These are phyloP conservation scores for Ctenopoma kingsleyae DNA, from an alignment of 2,797 vertebrate species.

Conservation along the genomic window DNA sequence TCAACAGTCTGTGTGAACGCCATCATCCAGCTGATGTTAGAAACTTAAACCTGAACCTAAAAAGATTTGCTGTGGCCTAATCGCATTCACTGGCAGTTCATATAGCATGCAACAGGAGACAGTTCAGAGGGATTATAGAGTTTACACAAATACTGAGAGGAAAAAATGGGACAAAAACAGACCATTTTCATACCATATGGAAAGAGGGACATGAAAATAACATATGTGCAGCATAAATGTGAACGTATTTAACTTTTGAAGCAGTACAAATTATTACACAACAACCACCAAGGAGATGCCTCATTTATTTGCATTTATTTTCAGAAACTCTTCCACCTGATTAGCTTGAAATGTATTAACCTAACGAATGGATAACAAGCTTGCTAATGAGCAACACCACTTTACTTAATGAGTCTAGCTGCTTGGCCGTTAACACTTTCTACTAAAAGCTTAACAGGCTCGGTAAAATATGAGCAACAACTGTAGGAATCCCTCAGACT, in stretches of 20 bases:
- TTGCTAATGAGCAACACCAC: constrained; percentile 24
- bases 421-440: constrained; percentile 25
- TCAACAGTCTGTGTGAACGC: constrained; percentile 26
- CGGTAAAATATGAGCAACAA: constrained; percentile 13
- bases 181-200: constrained; percentile 13
- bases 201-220: neutral
- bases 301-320: constrained; percentile 20
- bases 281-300: neutral
- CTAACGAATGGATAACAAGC: constrained; percentile 27
- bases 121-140: constrained; percentile 50
- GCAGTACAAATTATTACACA: constrained; percentile 8
- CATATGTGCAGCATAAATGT: constrained; percentile 19
- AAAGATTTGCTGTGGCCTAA: constrained; percentile 67
- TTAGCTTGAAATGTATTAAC: constrained; percentile 36
- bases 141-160: constrained; percentile 21
- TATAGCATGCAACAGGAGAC: constrained; percentile 47
- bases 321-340: constrained; percentile 28
- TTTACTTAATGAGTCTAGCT: constrained; percentile 44
- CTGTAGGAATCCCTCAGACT: neutral
- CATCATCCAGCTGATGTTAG: constrained; percentile 38
- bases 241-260: constrained; percentile 8
- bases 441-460: constrained; percentile 17
- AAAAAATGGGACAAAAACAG: neutral
- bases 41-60: constrained; percentile 67
- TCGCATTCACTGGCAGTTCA: constrained; percentile 60